phyloP scores from a whole-genome alignment of 2,888 invertebrate species.

The Clusia tigrina region DNA sequence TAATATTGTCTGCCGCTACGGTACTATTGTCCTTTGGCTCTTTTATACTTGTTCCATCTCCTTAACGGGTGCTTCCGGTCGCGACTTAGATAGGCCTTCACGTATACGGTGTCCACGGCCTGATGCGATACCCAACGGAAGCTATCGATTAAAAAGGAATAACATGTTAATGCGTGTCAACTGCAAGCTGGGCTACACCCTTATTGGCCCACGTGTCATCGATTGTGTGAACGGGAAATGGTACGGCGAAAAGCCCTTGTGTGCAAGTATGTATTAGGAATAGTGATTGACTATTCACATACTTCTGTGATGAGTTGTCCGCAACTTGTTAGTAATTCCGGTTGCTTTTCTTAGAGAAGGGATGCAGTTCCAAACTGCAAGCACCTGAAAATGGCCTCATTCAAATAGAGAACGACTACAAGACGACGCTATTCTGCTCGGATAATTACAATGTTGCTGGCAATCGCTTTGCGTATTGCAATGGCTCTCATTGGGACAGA shows the following conservation, averaged over 20 bases:
- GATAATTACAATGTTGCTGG: slow-evolving; percentile 72
- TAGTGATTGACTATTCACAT: not conserved
- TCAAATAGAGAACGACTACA: slow-evolving; percentile 66
- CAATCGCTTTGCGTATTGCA: slow-evolving; percentile 72
- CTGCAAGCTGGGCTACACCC: slow-evolving; percentile 37
- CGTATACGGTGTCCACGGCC: slow-evolving; percentile 35
- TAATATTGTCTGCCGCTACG: not conserved
- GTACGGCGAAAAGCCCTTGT: slow-evolving; percentile 75
- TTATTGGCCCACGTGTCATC: slow-evolving; percentile 39
- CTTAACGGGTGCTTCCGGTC: not conserved
- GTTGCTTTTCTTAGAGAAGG: slow-evolving; percentile 42
- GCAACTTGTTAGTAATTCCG: not conserved
- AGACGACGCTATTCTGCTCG: slow-evolving; percentile 73
- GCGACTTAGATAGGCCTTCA: not conserved
- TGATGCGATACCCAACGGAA: slow-evolving; percentile 34
- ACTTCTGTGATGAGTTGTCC: not conserved
- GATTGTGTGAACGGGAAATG: slow-evolving; percentile 69
- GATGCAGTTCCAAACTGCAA: slow-evolving; percentile 65
- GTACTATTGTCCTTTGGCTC: not conserved
- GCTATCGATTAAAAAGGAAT: slow-evolving; percentile 24
- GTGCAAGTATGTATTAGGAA: slow-evolving; percentile 73
- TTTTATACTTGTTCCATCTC: not conserved
- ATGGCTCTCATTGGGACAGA: slow-evolving; percentile 76
- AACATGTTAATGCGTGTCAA: slow-evolving; percentile 36
- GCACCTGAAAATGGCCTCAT: slow-evolving; percentile 68